Evolutionary conservation across 2,888 invertebrate species (phyloP), one percentile per base, ranked within the genome.

Genomic region (Melieria omissa): DNA sequence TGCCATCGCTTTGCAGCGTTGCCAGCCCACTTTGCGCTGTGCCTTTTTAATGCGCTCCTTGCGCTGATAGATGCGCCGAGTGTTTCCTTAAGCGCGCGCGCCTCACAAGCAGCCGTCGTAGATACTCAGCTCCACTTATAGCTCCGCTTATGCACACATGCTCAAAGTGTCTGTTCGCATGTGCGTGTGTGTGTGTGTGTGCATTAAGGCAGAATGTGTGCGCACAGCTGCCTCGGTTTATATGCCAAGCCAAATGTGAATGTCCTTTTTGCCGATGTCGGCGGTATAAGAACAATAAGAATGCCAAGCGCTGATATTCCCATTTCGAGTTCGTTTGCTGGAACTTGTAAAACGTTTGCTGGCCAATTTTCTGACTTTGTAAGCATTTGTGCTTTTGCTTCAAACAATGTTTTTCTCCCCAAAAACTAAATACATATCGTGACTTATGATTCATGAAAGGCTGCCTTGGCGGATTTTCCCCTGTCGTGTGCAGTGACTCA

Each of bases 221-320:
- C 60, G 67, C 67, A 67, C 67, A 60, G 67, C 65, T 65, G 47
- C 10, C 47, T 66, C 61, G 60, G 42, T 67, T 60, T 61, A 60
- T 67, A 61, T 60, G 61, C 67, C 61, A 10, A n/a, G 29, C 29
- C 29, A 44, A 52, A 61, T 67, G 67, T 67, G 67, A 67, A 67
- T 67, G 67, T 67, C 67, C 67, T 67, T 67, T 67, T 67, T 44
- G 60, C 52, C 29, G 29, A 29, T 29, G 29, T 29, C 29, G 29
- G 29, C 29, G 29, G 29, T 3, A 29, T 29, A 29, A 67, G 60
- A 61, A 67, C 60, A 67, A 49, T 67, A 60, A 52, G 67, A 67
- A 60, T 47, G 67, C 16, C 44, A 42, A 61, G 58, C 4, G n/a
- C 52, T 42, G 29, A 29, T 29, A 29, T 29, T 29, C 29, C 29